Evolutionary conservation across 2,797 vertebrate species (phyloP).

Genomic region (Okamejei kenojei): DNA sequence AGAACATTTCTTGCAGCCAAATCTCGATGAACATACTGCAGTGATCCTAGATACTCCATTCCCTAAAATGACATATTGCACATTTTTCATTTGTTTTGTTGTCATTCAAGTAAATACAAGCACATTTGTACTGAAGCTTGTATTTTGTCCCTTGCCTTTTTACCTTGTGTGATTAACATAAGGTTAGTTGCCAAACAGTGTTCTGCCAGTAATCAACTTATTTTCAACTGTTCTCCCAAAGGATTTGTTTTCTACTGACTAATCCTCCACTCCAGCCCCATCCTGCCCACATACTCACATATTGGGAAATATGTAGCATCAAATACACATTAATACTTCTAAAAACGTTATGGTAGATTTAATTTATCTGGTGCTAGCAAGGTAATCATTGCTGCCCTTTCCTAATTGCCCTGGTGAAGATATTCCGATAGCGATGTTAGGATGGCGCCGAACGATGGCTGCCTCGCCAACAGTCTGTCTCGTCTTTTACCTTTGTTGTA

Average conservation of each 20-base stretch:
- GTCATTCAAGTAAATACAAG: background rate
- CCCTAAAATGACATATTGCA: constrained; percentile 59
- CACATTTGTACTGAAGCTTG: background rate
- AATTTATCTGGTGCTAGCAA: background rate
- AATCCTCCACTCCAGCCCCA: no score
- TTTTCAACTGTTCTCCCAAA: background rate
- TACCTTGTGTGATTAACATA: background rate
- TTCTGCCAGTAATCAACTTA: background rate
- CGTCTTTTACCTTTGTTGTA: no score
- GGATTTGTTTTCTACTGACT: no score
- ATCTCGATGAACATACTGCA: constrained; percentile 89
- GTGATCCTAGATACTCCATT: constrained; percentile 87
- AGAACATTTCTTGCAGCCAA: constrained; percentile 90
- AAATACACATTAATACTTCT: background rate
- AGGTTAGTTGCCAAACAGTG: background rate
- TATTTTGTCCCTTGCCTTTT: background rate
- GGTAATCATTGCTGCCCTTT: no score
- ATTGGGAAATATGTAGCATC: background rate
- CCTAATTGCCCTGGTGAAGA: no score
- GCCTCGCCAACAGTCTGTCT: no score
- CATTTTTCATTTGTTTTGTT: background rate
- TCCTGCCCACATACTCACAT: no score
- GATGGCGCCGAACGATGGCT: no score
- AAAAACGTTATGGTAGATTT: background rate
- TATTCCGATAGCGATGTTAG: no score